Evolutionary conservation across 2,888 invertebrate genomes (phyloP), one percentile per base, ranked within the genome.

Genomic region (Cheiracanthium punctorium): DNA sequence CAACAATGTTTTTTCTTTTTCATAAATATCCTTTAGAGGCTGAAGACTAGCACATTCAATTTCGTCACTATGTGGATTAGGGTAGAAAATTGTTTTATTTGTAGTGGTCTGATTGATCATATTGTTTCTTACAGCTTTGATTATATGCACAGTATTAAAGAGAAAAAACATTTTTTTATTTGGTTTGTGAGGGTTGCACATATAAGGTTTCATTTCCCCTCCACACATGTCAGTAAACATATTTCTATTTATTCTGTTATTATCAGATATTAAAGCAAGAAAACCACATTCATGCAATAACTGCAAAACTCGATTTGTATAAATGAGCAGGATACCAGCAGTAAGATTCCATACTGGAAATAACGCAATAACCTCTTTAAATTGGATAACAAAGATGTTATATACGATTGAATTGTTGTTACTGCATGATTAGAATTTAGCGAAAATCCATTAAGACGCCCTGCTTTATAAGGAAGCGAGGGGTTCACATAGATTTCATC

Each of bases 201-300:
- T 24, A 58, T 58, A 58, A 10, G n/a, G 1, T 24, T 24, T n/a
- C 0, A 43, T n/a, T n/a, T n/a, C 0, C 14, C 43, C 43, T 8
- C 30, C 0, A 41, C 24, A 2, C 30, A 67, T 14, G 5, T 33
- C 7, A 7, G 33, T 37, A 24, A 77, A 77, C 77, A 77, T 77
- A 20, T 77, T 67, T 0, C 67, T 0, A 69, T 69, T 65, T 20
- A 77, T 30, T 28, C 67, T 41, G 30, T 77, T 67, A 67, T 77
- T 77, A 28, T 67, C 77, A 67, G 43, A 67, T 0, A 77, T 67
- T 29, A 77, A 37, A 28, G 43, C 24, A 4, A 67, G 41, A 28
- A 67, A 43, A n/a, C 41, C 37, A 0, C 29, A 32, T 28, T 65
- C 30, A 4, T 65, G 29, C 12, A 77, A n/a, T 0, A 77, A 1